Percentiles rank a stretch among this genome's conserved stretches.
Evolutionary conservation across 2,113 vertebrate species (phyloP).

Genomic region (human (Homo sapiens)): GRCh38 chr15:46090501-46091000

Average conservation of each 20-base stretch:
- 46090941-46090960: not conserved
- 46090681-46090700: not conserved
- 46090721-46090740: not conserved
- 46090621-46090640: conserved; percentile 29
- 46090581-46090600: not conserved
- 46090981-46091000: not conserved
- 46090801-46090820: not conserved
- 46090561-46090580: not conserved
- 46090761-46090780: not conserved
- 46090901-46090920: not conserved
- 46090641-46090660: not conserved
- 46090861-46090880: not conserved
- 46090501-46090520: not conserved
- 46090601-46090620: not conserved
- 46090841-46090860: not conserved
- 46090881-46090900: not conserved
- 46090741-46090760: not conserved
- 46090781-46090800: not conserved
- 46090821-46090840: not conserved
- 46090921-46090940: not conserved
- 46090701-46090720: not conserved
- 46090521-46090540: not conserved
- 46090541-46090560: not conserved
- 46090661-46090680: not conserved
- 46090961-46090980: not conserved